Evolutionary conservation across 2,888 invertebrate genomes (phyloP), one percentile per base, ranked within the genome.

Genomic region (Dascillus cervinus): DNA sequence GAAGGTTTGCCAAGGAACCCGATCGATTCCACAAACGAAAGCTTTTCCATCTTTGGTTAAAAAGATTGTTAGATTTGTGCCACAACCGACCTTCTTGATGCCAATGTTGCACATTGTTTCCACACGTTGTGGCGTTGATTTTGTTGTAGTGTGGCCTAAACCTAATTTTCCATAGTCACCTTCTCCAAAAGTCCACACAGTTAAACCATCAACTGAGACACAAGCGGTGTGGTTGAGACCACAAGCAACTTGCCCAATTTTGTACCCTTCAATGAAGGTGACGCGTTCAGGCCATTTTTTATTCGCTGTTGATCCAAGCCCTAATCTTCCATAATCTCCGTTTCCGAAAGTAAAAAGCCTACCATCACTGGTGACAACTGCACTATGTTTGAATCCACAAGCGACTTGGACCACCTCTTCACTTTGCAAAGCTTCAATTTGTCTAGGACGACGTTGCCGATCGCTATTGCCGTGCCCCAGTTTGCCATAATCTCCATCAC

Each of bases 381-480:
- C 77, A 52, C 74, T 75, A 53, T 78, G 77, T 49, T 76, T 76
- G 52, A 73, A 75, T 2, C 77, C 78, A 56, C 76, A 76, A 2
- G 76, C 65, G 3, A 75, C 69, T 60, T 74, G 72, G 2, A 72
- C 58, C 4, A 77, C 70, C 47, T 75, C 73, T 53, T 76, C 74
- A 37, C 71, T 70, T 47, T 75, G 73, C 8, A 79, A 55, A 2
- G 73, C 71, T 52, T 77, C 77, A 34, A 78, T 75, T 52, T 75
- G 75, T 26, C 74, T 57, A 0, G 79, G 79, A 22, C 76, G 56
- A 15, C 77, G 59, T 49, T 77, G 76, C 11, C 77, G 55, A 47
- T 77, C 77, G 47, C 73, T 73, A 50, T 75, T 76, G 4, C 77
- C 77, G 50, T 78, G 79, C 0, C 79, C 79, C 15, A 77, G 58